Evolutionary conservation across 2,888 invertebrate species (phyloP), one percentile per base, ranked within the genome.

Genomic region (Pelosia muscerda): DNA sequence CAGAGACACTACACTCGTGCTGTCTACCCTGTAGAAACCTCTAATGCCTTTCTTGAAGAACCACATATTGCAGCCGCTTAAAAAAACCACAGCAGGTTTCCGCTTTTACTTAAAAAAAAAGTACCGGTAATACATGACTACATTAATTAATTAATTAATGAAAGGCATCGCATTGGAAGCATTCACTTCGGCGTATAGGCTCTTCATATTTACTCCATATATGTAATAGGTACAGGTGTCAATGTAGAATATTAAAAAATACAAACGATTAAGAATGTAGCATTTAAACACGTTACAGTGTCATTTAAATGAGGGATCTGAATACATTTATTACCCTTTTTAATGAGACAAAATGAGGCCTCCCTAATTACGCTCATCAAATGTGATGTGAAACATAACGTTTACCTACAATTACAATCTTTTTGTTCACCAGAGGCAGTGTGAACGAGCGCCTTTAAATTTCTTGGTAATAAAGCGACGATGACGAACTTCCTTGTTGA

Each of bases 401-500:
- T 77, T 72, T 69, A 68, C 57, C 55, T 74, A 63, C 66, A 74
- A 80, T 75, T 78, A 80, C 66, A 60, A 66, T 62, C 63, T 73
- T 78, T 74, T 80, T 78, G 73, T 78, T 72, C 71, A 71, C 69
- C 63, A 74, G 63, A 62, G 38, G 15, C 63, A 57, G 68, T 71
- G 69, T 73, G 73, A 78, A 84, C 73, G 71, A 71, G 79, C 78
- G 74, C 78, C 77, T 77, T 34, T 80, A 78, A 86, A 89, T 85
- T 88, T 86, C 79, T 80, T 75, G 76, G 74, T 79, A 83, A 84
- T 86, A 87, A 84, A 77, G 79, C 78, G 65, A 68, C 73, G 67
- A 72, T 76, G 81, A 74, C 81, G 81, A 77, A 78, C 80, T 79
- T 79, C 87, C 91, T 91, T 86, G 88, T 93, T 92, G 91, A 88